A percentile compares a stretch with the other conserved stretches of the same genome.
phyloP scores from a whole-genome alignment of 2,888 invertebrate species.

The Zygaena filipendulae region DNA sequence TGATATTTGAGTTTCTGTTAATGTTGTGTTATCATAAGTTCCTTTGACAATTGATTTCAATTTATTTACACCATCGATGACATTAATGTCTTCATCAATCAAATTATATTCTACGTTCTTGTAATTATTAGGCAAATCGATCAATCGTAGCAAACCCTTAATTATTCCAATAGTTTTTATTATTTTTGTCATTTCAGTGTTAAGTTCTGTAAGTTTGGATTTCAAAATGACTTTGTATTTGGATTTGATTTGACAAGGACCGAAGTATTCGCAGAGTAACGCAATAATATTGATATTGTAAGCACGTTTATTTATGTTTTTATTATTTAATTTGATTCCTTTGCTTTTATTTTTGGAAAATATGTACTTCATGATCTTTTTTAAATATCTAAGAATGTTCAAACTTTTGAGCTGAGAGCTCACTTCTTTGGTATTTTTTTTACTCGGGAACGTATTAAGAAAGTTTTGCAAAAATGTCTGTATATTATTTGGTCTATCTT shows the following conservation, averaged over 20 bases:
- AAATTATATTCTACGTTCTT: constrained; percentile 7
- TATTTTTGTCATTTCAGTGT: constrained; percentile 30
- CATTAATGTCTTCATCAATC: constrained; percentile 10
- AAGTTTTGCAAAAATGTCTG: no score
- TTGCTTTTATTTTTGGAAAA: constrained; percentile 22
- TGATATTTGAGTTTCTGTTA: constrained; percentile 25
- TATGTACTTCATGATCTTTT: no score
- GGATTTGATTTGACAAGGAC: constrained; percentile 26
- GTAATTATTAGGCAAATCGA: constrained; percentile 20
- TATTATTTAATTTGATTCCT: constrained; percentile 13
- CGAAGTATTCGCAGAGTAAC: constrained; percentile 32
- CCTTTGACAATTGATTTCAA: constrained; percentile 31
- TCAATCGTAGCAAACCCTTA: constrained; percentile 31
- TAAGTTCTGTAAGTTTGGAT: constrained; percentile 30
- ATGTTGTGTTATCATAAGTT: constrained; percentile 14
- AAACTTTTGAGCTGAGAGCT: no score
- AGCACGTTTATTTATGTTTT: no score
- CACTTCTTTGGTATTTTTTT: no score
- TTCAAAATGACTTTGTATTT: constrained; percentile 24
- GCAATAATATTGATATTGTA: constrained; percentile 29
- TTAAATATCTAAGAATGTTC: no score
- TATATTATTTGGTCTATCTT: no score
- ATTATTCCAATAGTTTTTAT: constrained; percentile 35
- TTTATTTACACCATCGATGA: constrained; percentile 26
- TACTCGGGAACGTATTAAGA: no score